Conservation (phyloP, 2,888 invertebrate species). For the Nomada fabriciana region DNA sequence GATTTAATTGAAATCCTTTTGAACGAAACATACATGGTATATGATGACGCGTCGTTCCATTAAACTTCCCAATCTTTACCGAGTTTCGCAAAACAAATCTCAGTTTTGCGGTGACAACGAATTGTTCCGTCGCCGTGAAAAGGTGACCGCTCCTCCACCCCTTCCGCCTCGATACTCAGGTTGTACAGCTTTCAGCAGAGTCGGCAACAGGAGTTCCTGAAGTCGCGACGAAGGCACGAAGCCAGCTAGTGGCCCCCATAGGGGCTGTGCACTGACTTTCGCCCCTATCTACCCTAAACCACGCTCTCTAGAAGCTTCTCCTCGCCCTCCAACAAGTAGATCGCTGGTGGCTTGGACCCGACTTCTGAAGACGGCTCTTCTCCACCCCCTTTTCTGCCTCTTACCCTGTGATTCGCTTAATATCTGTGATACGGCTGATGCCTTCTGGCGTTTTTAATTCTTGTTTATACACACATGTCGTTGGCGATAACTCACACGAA, state of each 20-base stretch:
- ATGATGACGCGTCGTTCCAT: neutral
- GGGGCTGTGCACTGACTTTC: constrained; percentile 82
- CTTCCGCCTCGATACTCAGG: constrained; percentile 48
- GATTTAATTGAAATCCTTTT: constrained; percentile 3
- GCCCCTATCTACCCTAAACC: constrained; percentile 77
- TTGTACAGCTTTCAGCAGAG: constrained; percentile 81
- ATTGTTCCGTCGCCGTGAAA: constrained; percentile 52
- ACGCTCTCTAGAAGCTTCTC: constrained; percentile 71
- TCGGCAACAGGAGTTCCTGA: constrained; percentile 81
- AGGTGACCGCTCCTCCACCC: constrained; percentile 56
- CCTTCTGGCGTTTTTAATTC: constrained; percentile 70
- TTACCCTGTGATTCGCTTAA: constrained; percentile 63
- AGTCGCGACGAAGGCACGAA: constrained; percentile 80
- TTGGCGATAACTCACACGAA: constrained; percentile 10
- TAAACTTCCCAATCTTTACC: constrained; percentile 32
- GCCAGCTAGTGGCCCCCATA: constrained; percentile 82
- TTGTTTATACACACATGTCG: constrained; percentile 29
- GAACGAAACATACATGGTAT: neutral
- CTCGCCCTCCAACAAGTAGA: constrained; percentile 65
- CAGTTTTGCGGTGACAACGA: constrained; percentile 50
- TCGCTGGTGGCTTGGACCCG: constrained; percentile 64
- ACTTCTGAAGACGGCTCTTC: constrained; percentile 55
- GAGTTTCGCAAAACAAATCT: constrained; percentile 58
- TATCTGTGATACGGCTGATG: constrained; percentile 65
- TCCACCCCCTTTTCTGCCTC: constrained; percentile 27